phyloP scores from a whole-genome alignment of 2,888 invertebrate species.

The Conistra vaccinii region DNA sequence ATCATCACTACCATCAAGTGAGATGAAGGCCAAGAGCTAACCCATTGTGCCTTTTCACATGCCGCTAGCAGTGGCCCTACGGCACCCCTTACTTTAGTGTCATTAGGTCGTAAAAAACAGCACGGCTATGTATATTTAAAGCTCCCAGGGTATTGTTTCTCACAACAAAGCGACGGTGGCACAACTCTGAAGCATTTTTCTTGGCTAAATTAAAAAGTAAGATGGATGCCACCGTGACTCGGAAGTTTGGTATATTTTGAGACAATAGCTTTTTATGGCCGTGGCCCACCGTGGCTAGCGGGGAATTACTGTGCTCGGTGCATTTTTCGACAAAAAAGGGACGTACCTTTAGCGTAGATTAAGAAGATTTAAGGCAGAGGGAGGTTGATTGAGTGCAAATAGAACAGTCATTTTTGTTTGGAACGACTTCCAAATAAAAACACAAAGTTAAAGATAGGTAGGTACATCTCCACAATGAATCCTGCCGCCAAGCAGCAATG shows the following conservation, averaged over 20 bases:
- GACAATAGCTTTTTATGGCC: constrained; percentile 34
- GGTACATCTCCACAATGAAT: too few relatives aligned
- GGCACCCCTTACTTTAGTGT: constrained; percentile 9
- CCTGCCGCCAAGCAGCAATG: background rate
- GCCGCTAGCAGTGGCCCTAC: constrained; percentile 20
- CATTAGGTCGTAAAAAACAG: constrained; percentile 48
- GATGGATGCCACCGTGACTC: constrained; percentile 20
- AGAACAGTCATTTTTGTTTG: background rate
- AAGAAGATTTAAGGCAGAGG: background rate
- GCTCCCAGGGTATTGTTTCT: constrained; percentile 43
- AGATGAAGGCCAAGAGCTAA: too few relatives aligned
- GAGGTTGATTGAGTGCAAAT: background rate
- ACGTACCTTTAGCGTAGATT: background rate
- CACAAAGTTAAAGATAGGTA: background rate
- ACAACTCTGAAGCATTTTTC: constrained; percentile 39
- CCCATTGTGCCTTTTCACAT: background rate
- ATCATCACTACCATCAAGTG: too few relatives aligned
- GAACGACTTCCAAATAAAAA: background rate
- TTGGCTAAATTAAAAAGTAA: constrained; percentile 56
- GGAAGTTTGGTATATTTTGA: constrained; percentile 15
- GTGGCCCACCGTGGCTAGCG: background rate
- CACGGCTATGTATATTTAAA: constrained; percentile 44
- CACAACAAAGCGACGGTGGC: constrained; percentile 47
- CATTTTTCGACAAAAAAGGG: background rate
- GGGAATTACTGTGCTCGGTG: background rate